Evolutionary conservation across 1,140 invertebrate genomes (phyloP).

Genomic region (Neodiprion virginianus): DNA sequence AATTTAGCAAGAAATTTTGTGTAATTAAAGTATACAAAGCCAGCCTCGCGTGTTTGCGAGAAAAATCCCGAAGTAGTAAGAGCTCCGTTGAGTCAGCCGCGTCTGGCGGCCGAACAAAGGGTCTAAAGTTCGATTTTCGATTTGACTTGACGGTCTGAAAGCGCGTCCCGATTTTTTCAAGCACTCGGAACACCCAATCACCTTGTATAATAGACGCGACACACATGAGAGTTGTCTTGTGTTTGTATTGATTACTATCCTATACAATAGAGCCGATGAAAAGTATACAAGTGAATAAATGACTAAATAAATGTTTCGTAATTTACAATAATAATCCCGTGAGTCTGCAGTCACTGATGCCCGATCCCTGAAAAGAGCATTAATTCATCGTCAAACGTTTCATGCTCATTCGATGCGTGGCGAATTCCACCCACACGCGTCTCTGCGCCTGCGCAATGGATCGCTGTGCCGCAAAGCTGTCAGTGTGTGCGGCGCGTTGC

Average conservation of each 20-base stretch:
- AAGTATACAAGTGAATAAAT: constrained; percentile 50
- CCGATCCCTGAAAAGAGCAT: neutral
- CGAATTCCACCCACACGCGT: no score
- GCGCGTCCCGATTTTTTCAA: neutral
- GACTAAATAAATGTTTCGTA: constrained; percentile 52
- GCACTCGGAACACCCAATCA: neutral
- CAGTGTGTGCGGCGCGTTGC: neutral
- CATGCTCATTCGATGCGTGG: neutral
- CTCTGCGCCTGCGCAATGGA: neutral
- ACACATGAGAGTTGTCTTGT: constrained; percentile 47
- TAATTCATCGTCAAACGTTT: neutral
- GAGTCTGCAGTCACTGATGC: no score
- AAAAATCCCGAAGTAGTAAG: no score
- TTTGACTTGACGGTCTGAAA: no score
- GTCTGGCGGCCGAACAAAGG: no score
- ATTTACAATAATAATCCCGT: constrained; percentile 36
- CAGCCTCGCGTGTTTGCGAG: no score
- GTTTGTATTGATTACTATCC: constrained; percentile 50
- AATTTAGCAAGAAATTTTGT: no score
- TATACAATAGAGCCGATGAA: constrained; percentile 38
- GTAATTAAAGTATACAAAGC: no score
- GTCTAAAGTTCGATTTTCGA: no score
- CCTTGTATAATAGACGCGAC: constrained; percentile 43
- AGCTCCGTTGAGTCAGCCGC: no score
- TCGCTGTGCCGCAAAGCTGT: neutral